A percentile compares a stretch with the other conserved stretches of the same genome.
These are phyloP conservation scores for Alauda arvensis DNA, from an alignment of 2,797 vertebrate species.

Conservation along the genomic window DNA sequence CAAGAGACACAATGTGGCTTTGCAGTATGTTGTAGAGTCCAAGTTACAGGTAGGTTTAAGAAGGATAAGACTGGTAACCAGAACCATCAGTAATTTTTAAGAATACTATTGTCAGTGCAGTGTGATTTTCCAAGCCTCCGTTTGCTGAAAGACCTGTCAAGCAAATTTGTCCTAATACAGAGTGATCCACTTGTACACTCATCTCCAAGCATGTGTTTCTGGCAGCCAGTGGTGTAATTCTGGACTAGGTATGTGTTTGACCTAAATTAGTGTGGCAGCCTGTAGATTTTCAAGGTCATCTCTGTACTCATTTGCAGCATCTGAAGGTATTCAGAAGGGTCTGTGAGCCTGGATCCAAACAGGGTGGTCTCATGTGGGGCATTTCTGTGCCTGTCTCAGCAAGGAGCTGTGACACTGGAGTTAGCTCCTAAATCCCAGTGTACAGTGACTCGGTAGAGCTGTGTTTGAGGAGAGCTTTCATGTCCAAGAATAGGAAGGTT, in stretches of 20 bases:
- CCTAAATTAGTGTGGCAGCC: neutral
- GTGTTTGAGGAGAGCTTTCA: neutral
- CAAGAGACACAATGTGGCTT: neutral
- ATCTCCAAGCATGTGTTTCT: neutral
- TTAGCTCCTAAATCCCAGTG: rapidly evolving
- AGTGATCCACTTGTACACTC: neutral
- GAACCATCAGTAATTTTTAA: neutral
- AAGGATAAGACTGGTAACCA: neutral
- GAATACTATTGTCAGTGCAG: neutral
- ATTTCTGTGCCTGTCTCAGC: neutral
- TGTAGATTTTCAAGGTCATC: neutral
- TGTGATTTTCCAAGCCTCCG: neutral
- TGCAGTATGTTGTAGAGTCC: neutral
- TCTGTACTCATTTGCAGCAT: neutral
- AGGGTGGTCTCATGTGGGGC: neutral
- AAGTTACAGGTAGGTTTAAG: neutral
- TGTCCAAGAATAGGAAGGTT: neutral
- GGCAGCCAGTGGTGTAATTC: neutral
- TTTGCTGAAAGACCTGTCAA: neutral
- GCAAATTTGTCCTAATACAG: neutral
- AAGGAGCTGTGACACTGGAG: neutral
- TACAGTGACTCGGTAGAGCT: neutral
- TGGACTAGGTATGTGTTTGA: neutral
- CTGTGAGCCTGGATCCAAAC: neutral
- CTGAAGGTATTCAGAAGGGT: neutral